These are phyloP conservation scores for Eublepharis macularius DNA, from an alignment of 2,113 vertebrate genomes.

Conservation along the genomic window DNA sequence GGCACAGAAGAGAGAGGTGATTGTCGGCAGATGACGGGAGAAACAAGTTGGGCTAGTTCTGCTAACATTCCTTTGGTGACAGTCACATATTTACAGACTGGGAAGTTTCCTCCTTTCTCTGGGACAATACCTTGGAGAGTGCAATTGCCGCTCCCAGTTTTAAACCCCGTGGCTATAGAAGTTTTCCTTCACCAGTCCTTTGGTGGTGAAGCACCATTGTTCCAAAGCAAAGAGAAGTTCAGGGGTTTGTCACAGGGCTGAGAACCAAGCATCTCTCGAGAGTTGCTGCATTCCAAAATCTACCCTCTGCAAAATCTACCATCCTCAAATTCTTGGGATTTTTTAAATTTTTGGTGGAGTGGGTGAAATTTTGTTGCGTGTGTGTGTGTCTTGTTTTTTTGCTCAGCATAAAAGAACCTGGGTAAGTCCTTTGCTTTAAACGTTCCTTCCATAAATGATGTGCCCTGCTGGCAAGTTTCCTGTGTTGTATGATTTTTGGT, in stretches of 20 bases:
- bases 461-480: slow-evolving; percentile 4
- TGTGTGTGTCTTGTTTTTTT: slow-evolving; percentile 38
- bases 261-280: background rate
- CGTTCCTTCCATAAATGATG: background rate
- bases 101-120: slow-evolving; percentile 42
- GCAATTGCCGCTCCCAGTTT: background rate
- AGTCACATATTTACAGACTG: slow-evolving; percentile 56
- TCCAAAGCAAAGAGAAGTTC: background rate
- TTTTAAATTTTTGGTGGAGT: background rate
- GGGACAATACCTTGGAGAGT: slow-evolving; percentile 4
- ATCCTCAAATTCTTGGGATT: slow-evolving; percentile 17
- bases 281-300: background rate
- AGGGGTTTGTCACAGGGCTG: background rate
- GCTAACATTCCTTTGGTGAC: slow-evolving; percentile 68
- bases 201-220: background rate
- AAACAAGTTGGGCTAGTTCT: slow-evolving; percentile 51
- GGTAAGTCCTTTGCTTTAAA: slow-evolving; percentile 56
- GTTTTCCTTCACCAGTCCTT: background rate
- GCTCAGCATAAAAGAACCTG: slow-evolving; percentile 11
- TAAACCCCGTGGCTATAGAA: slow-evolving; percentile 2
- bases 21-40: background rate
- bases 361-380: slow-evolving; percentile 17
- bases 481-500: background rate
- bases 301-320: background rate
- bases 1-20: slow-evolving; percentile 1